Conservation (phyloP, 1,140 invertebrate genomes). For the Cepaea nemoralis region DNA sequence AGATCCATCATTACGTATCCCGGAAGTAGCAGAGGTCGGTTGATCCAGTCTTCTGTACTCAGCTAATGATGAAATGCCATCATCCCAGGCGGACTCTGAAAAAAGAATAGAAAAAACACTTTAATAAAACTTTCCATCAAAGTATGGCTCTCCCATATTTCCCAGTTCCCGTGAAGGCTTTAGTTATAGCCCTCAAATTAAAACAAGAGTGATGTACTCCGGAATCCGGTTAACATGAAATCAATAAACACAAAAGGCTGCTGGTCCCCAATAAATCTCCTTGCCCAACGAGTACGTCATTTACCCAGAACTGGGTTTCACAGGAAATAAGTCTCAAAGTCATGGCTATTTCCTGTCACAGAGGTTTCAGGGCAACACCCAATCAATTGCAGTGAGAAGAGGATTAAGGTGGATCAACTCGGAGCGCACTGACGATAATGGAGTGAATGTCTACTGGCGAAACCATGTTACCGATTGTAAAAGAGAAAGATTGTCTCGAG, state of each 20-base stretch:
- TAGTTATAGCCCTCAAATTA: constrained; percentile 13
- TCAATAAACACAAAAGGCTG: constrained; percentile 8
- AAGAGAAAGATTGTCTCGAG: no score
- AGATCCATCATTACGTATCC: no score
- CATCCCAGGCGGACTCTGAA: background rate
- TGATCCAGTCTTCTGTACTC: background rate
- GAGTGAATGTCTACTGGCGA: background rate
- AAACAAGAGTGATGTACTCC: background rate
- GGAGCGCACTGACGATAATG: background rate
- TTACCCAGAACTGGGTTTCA: background rate
- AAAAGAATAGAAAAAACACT: no score
- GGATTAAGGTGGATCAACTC: background rate
- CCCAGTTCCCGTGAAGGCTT: background rate
- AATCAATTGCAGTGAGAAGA: background rate
- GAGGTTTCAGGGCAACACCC: background rate
- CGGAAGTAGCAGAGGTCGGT: no score
- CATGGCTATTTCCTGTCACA: background rate
- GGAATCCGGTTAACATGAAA: constrained; percentile 6
- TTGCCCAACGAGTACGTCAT: background rate
- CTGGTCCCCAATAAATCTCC: constrained; percentile 2
- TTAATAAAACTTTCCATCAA: no score
- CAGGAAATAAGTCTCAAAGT: constrained; percentile 1
- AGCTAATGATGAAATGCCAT: background rate
- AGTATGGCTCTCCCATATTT: background rate
- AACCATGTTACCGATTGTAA: background rate